Evolutionary conservation across 2,888 invertebrate species (phyloP), one percentile per base, ranked within the genome.

Genomic region (Eretmocerus hayati): DNA sequence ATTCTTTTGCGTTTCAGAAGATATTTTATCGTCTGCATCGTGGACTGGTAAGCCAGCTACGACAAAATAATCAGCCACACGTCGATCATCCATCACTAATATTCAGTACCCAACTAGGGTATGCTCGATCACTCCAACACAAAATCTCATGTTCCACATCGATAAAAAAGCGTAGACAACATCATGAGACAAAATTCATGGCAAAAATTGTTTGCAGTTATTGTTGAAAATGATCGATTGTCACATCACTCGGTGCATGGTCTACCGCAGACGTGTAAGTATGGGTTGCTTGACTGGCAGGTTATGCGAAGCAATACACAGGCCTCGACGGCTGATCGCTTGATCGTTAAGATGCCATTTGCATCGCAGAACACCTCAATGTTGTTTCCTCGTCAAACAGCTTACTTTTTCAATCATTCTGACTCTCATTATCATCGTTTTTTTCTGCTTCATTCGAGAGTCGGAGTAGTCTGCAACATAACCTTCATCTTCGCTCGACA

Each of bases 1-100:
- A 20, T 23, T 19, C 5, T 11, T 16, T 5, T 36, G 4, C 15
- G 21, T 22, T 5, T 36, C 37, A 13, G 19, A 19, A 6, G 26
- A 6, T 9, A 26, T 11, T 21, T 26, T 42, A 11, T 55, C 54
- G 20, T 67, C 63, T 42, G 64, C 60, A 47, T 66, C 67, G 45
- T 69, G 67, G 3, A 61, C 69, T 15, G 93, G 89, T 69, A 96
- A 77, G 22, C 97, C 97, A 66, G 96, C 95, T 54, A 97, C 90
- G 58, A 99, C 94, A 77, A 99, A 99, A 75, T 97, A 97, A 77
- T 99, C 97, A 20, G 92, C 95, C 55, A 96, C 90, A 72, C 87
- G 80, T 66, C 85, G 79, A 63, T 90, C 90, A 68, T 90, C 90
- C 90, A 90, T 90, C 30, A 41, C 48, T 11, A 45, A 38, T 16